Percentiles rank a stretch among this genome's conserved stretches.
Conservation (phyloP, 2,797 vertebrate genomes). For the Prionace glauca region DNA sequence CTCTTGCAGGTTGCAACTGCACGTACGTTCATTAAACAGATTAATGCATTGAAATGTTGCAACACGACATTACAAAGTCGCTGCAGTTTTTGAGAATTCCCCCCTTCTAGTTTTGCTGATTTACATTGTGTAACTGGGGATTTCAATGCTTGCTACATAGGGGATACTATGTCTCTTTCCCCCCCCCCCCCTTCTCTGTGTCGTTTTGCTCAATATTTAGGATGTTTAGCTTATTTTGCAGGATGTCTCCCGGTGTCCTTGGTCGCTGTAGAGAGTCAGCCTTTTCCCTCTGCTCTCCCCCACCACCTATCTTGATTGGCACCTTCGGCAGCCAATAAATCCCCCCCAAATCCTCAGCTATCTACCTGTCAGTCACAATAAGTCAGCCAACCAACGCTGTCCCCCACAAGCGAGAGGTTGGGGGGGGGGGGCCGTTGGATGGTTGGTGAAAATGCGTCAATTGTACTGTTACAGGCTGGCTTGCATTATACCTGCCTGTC, state of each 20-base stretch:
- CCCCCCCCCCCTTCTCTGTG: too few species aligned
- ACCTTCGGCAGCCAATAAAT: constrained; percentile 47
- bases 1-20: neutral
- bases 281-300: constrained; percentile 38
- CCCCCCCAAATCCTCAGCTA: neutral
- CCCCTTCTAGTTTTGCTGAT: neutral
- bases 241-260: constrained; percentile 48
- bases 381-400: constrained; percentile 40
- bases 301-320: constrained; percentile 49
- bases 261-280: constrained; percentile 41
- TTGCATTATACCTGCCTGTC: constrained; percentile 41
- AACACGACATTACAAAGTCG: neutral
- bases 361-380: constrained; percentile 43
- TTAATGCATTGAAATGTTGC: neutral
- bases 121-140: neutral
- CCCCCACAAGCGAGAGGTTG: neutral
- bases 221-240: neutral
- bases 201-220: too few species aligned
- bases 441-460: neutral
- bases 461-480: constrained; percentile 16
- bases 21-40: neutral
- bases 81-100: neutral
- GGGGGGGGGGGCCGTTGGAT: too few species aligned
- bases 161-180: neutral
- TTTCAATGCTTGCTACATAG: neutral